These are phyloP conservation scores for Myotis brandtii DNA, from an alignment of 2,113 vertebrate species.

Conservation along the genomic window DNA sequence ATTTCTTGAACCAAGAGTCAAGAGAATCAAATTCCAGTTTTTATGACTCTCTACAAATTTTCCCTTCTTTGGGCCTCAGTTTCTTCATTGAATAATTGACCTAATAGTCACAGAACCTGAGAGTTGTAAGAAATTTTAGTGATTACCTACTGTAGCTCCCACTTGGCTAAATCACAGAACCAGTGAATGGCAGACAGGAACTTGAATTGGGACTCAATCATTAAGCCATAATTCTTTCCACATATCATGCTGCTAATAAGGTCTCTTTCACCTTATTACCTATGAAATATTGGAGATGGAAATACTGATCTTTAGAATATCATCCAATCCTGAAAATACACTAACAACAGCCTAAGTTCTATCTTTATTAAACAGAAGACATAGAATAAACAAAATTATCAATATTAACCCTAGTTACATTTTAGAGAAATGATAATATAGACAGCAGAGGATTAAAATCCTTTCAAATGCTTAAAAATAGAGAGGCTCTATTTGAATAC, in stretches of 20 bases:
- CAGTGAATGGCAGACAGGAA: neutral
- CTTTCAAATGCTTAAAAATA: constrained; percentile 17
- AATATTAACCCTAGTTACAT: constrained; percentile 21
- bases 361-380: constrained; percentile 45
- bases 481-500: neutral
- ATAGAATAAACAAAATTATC: constrained; percentile 12
- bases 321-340: neutral
- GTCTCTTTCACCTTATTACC: neutral
- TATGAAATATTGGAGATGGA: neutral
- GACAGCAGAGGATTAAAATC: neutral
- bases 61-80: neutral
- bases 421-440: constrained; percentile 22
- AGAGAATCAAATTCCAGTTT: constrained; percentile 2
- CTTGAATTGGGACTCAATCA: neutral
- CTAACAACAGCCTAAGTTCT: neutral
- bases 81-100: constrained; percentile 1
- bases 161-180: neutral
- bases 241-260: neutral
- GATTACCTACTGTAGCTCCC: neutral
- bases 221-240: neutral
- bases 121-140: constrained; percentile 1
- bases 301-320: neutral
- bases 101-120: neutral
- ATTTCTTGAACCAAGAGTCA: constrained; percentile 1
- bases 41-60: neutral